Conservation (phyloP, 2,113 vertebrate genomes). For the Oophaga pumilio region DNA sequence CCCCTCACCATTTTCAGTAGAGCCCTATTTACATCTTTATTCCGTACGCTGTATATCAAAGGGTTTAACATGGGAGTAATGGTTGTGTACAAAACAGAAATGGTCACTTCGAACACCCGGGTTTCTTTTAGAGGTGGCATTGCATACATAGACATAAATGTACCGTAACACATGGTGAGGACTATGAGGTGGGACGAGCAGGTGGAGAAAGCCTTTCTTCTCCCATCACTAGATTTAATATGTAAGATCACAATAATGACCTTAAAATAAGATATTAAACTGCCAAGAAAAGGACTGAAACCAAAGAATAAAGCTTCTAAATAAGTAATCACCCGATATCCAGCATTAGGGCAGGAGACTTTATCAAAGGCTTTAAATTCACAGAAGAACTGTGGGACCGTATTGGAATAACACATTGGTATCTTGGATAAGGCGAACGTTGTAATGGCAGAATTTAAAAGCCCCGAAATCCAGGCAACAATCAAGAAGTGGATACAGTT, state of each 20-base stretch:
- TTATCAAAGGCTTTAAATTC: neutral
- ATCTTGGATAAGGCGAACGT: neutral
- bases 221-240: neutral
- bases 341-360: neutral
- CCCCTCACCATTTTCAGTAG: neutral
- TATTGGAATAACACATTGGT: neutral
- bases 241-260: neutral
- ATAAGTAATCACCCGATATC: neutral
- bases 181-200: neutral
- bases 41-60: neutral
- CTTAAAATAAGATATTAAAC: neutral
- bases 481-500: neutral
- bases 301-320: neutral
- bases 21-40: neutral
- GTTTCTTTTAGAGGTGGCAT: neutral
- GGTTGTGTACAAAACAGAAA: neutral
- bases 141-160: neutral
- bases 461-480: neutral
- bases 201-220: conserved; percentile 4
- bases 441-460: neutral
- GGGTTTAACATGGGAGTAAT: neutral
- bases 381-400: neutral
- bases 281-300: neutral
- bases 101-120: neutral
- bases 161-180: neutral